Evolutionary conservation across 2,113 vertebrate genomes (phyloP).

Genomic region (Dipodomys merriami): DNA sequence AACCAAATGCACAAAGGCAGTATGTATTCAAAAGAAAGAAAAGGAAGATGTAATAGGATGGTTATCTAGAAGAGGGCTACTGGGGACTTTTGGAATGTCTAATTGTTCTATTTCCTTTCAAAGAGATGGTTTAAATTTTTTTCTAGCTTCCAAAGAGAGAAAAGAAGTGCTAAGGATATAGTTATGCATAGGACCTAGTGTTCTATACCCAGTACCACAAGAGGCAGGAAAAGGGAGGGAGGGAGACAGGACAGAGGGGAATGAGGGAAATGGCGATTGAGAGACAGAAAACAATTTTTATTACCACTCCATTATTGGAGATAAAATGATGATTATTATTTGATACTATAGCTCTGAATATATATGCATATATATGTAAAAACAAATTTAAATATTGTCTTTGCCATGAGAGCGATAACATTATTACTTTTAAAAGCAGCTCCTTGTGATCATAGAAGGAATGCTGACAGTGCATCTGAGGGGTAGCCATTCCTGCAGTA

Average conservation of each 20-base stretch:
- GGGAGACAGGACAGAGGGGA: no score
- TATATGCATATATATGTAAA: background rate
- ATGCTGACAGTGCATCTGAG: background rate
- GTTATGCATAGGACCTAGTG: background rate
- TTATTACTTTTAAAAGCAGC: conserved; percentile 32
- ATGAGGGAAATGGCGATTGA: no score
- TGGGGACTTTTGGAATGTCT: background rate
- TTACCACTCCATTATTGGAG: background rate
- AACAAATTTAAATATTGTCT: background rate
- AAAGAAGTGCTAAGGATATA: background rate
- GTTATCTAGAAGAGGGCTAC: conserved; percentile 25
- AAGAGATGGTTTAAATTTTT: background rate
- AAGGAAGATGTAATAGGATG: background rate
- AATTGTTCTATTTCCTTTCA: conserved; percentile 24
- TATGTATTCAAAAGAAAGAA: conserved; percentile 19
- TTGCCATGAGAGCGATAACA: background rate
- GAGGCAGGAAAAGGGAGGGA: background rate
- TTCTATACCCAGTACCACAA: background rate
- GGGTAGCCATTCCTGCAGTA: background rate
- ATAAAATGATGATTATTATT: background rate
- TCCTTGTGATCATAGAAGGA: background rate
- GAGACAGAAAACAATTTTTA: background rate
- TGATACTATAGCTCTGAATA: background rate
- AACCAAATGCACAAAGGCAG: conserved; percentile 54
- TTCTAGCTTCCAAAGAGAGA: background rate